These are phyloP conservation scores for Vombatus ursinus DNA, from an alignment of 2,113 vertebrate genomes.

Conservation along the genomic window DNA sequence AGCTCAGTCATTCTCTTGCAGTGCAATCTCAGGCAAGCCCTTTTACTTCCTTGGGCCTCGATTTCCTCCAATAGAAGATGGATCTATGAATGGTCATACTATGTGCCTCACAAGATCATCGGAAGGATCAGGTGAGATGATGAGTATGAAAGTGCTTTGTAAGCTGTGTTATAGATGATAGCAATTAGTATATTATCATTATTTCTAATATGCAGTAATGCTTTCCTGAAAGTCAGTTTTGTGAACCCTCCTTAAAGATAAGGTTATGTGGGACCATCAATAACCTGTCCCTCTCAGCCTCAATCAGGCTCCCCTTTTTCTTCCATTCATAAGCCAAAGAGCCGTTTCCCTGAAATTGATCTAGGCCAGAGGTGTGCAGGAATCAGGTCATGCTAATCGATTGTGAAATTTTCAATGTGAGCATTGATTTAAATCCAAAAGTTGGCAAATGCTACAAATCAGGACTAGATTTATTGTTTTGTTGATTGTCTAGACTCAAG, in stretches of 20 bases:
- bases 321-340: background rate
- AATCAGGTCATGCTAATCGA: background rate
- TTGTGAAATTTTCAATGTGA: background rate
- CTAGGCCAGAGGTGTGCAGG: background rate
- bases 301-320: background rate
- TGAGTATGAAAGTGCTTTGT: background rate
- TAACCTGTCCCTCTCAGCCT: background rate
- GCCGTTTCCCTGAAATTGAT: background rate
- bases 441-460: background rate
- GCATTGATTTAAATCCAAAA: background rate
- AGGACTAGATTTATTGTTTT: background rate
- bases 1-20: background rate
- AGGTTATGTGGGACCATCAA: background rate
- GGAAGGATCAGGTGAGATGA: background rate
- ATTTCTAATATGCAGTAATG: background rate
- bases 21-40: background rate
- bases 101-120: background rate
- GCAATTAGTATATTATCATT: background rate
- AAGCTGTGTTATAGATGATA: background rate
- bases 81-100: background rate
- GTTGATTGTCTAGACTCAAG: background rate
- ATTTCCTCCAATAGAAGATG: background rate
- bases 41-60: background rate
- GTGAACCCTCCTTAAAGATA: background rate
- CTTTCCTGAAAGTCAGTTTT: background rate